These are phyloP conservation scores for Umimayanthus chanpuru DNA, from an alignment of 92 coral and sea anemone species.

Conservation along the genomic window DNA sequence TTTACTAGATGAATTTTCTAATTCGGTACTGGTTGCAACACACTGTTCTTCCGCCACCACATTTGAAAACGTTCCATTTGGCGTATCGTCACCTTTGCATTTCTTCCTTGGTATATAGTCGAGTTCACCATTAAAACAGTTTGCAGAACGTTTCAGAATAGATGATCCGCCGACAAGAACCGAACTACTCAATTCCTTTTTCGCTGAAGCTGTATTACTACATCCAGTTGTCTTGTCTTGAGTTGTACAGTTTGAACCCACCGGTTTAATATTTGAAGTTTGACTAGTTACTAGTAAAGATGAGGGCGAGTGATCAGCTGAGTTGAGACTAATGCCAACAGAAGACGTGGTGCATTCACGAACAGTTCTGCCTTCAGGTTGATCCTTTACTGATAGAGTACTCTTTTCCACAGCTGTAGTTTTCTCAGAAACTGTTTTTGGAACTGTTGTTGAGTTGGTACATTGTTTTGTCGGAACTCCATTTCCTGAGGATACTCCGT, in stretches of 20 bases:
- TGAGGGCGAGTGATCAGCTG: neutral
- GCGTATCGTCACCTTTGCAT: neutral
- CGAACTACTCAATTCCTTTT: neutral
- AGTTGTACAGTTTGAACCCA: neutral
- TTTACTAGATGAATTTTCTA: neutral
- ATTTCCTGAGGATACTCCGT: neutral
- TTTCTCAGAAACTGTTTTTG: conserved; percentile 12
- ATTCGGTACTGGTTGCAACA: neutral
- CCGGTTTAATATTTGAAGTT: neutral
- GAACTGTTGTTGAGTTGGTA: neutral
- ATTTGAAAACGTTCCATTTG: neutral
- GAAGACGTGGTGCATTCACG: neutral
- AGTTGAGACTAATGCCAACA: neutral
- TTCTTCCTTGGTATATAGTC: conserved; percentile 22
- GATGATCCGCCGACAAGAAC: neutral
- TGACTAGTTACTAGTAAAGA: neutral
- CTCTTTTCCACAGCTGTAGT: neutral
- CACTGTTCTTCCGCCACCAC: neutral
- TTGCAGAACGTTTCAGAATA: conserved; percentile 14
- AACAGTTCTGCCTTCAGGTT: neutral
- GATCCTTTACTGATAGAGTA: neutral
- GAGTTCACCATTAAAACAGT: conserved; percentile 37
- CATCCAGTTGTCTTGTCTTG: neutral
- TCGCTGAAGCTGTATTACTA: neutral
- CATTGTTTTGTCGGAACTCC: neutral